Evolutionary conservation across 2,113 vertebrate genomes (phyloP).

Genomic region (Hucho hucho): DNA sequence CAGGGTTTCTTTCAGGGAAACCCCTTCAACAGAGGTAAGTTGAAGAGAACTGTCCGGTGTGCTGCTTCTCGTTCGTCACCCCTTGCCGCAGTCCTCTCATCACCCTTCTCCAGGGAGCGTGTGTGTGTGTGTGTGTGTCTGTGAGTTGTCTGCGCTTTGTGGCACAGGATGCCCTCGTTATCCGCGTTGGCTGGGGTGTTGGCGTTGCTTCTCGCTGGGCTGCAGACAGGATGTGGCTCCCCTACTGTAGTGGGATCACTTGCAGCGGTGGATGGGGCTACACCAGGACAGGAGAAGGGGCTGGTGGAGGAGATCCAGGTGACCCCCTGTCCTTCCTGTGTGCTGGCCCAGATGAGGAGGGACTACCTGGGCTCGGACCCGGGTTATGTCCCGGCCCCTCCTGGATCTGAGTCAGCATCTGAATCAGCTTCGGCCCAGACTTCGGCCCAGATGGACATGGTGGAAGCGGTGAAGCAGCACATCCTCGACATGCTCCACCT

Average conservation of each 20-base stretch:
- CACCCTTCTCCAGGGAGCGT: not conserved
- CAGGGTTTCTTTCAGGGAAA: not conserved
- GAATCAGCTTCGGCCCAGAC: not conserved
- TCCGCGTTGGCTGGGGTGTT: conserved; percentile 78
- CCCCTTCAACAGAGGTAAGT: conserved; percentile 4
- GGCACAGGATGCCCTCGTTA: conserved; percentile 80
- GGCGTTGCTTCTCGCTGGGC: conserved; percentile 73
- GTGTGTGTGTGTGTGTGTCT: not conserved
- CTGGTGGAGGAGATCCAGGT: conserved; percentile 49
- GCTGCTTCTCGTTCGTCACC: conserved; percentile 5
- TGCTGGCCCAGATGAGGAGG: conserved; percentile 79
- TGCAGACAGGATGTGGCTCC: conserved; percentile 76
- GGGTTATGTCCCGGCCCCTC: conserved; percentile 48
- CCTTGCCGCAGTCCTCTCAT: not conserved
- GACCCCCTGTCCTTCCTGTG: conserved; percentile 84
- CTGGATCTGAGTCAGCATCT: too few species aligned
- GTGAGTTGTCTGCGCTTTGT: not conserved
- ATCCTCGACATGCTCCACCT: conserved; percentile 96
- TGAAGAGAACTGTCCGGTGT: not conserved
- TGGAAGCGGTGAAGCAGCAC: conserved; percentile 96
- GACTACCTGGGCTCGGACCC: too few species aligned
- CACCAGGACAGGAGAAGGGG: not conserved
- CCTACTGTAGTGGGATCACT: conserved; percentile 57
- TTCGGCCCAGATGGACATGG: conserved; percentile 82
- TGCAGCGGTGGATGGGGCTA: conserved; percentile 10